Percentiles rank a stretch among this genome's conserved stretches.
Evolutionary conservation across 92 coral and sea anemone species (phyloP).

Genomic region (Palythoa heliodiscus): DNA sequence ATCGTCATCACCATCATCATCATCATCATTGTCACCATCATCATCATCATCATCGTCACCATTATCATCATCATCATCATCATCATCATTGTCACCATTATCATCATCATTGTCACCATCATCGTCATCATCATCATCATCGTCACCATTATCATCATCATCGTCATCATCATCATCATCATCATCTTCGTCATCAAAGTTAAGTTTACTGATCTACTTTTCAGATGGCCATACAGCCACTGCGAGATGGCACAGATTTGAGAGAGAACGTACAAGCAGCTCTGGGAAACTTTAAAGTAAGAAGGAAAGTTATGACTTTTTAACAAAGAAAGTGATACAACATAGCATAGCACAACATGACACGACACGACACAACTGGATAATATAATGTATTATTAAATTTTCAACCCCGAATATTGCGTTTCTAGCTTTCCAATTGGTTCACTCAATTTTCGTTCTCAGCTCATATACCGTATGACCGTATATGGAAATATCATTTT

Average conservation of each 20-base stretch:
- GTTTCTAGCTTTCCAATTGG: too few relatives aligned
- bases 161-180: not conserved
- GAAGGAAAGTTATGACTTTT: not conserved
- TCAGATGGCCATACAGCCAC: slow-evolving; percentile 94
- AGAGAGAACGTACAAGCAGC: slow-evolving; percentile 95
- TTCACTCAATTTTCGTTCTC: too few relatives aligned
- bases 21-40: not conserved
- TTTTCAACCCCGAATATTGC: too few relatives aligned
- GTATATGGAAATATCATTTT: too few relatives aligned
- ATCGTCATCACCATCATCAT: too few relatives aligned
- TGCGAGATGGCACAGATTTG: slow-evolving; percentile 96
- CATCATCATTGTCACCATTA: not conserved
- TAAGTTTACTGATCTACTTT: not conserved
- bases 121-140: not conserved
- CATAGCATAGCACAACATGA: too few relatives aligned
- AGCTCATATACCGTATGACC: too few relatives aligned
- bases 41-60: not conserved
- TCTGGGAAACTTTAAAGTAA: slow-evolving; percentile 89
- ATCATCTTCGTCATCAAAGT: not conserved
- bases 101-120: not conserved
- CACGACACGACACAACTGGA: too few relatives aligned
- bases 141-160: too few relatives aligned
- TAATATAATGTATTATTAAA: too few relatives aligned
- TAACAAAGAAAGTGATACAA: too few relatives aligned
- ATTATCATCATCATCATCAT: too few relatives aligned